A percentile compares a stretch with the other conserved stretches of the same genome.
phyloP scores from a whole-genome alignment of 2,888 invertebrate genomes.

The Esperia sulphurella region DNA sequence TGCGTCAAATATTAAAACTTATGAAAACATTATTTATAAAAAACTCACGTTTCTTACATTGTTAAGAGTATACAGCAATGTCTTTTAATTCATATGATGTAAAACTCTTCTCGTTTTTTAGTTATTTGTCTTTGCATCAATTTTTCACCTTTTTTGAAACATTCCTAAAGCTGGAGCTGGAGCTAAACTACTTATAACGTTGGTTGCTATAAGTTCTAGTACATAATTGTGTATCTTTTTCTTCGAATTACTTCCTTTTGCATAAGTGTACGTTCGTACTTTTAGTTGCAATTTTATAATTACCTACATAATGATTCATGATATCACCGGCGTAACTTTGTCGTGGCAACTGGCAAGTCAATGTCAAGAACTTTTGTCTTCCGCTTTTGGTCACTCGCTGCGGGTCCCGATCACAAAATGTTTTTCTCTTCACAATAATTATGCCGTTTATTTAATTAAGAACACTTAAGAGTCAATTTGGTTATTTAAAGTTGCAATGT shows the following conservation, averaged over 20 bases:
- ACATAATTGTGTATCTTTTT: background rate
- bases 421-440: constrained; percentile 4
- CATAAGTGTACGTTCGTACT: background rate
- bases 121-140: too few species aligned
- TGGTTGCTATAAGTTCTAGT: too few species aligned
- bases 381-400: background rate
- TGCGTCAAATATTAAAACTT: background rate
- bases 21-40: background rate
- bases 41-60: background rate
- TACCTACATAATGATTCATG: background rate
- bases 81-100: too few species aligned
- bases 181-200: too few species aligned
- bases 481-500: background rate
- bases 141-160: too few species aligned
- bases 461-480: constrained; percentile 3
- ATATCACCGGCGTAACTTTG: background rate
- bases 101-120: too few species aligned
- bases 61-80: too few species aligned
- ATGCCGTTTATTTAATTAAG: constrained; percentile 9
- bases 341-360: background rate
- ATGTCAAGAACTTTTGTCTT: constrained; percentile 2
- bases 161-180: too few species aligned
- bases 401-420: background rate
- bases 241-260: background rate
- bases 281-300: background rate